Conservation (phyloP, 2,888 invertebrate species). For the Lasiommata megera region DNA sequence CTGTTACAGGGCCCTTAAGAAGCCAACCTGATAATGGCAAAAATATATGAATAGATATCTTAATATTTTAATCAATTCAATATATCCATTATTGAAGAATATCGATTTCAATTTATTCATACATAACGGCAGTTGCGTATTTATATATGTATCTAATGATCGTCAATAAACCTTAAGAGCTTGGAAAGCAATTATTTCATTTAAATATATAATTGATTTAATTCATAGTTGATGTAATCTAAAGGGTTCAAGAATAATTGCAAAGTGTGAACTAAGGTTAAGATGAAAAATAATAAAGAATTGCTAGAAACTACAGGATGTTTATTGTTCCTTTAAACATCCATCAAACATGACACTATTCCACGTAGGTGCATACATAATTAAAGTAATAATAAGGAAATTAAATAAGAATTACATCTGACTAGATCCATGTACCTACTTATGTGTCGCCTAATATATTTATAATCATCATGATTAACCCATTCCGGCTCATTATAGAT, state of each 20-base stretch:
- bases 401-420: background rate
- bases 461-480: background rate
- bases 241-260: background rate
- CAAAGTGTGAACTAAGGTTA: background rate
- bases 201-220: background rate
- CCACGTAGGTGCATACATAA: background rate
- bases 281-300: background rate
- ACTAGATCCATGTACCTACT: background rate
- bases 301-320: background rate
- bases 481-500: no score
- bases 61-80: no score
- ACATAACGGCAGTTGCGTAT: no score
- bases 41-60: no score
- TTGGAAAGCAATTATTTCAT: background rate
- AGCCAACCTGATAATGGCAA: no score
- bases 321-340: background rate
- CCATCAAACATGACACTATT: background rate
- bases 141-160: background rate
- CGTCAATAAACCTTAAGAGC: background rate
- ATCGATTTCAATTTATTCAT: no score
- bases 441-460: background rate
- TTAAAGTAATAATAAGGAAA: background rate
- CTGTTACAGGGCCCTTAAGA: no score
- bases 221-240: background rate
- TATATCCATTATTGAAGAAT: no score